Base-by-base conservation (phyloP, 2,888 invertebrate genomes). In the Chloromyia formosa region DNA sequence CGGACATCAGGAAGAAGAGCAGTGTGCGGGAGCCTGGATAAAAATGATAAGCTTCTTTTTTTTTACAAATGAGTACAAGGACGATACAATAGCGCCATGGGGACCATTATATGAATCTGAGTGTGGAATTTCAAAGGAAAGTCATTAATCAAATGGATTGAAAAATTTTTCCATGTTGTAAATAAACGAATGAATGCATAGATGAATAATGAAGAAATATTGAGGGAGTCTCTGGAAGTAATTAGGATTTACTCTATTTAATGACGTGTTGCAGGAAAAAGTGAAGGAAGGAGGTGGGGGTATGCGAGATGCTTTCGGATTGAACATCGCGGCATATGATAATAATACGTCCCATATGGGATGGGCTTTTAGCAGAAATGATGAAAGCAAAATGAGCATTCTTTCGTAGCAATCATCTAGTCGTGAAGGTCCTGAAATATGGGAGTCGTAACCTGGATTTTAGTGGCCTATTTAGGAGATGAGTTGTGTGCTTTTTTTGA, bases 131-230 rank as follows among this genome's bases (percentile, higher is more conserved):
- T 23, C 7, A 62, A 62, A 62, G 62, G 27, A 62, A 62, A 62
- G 62, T 62, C 62, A 62, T 62, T 62, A 62, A 62, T 62, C 62
- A 62, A 62, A 62, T 62, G 62, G 62, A 62, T 62, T 40, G 62
- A 62, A 62, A 62, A 62, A 62, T 62, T 35, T 40, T 49, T 40
- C 62, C 62, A 62, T 62, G 40, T 62, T 62, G 16, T 14, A 62
- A 62, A 62, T 62, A 40, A 40, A 62, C 40, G n/a, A 18, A 62
- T 62, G 62, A 62, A 62, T 62, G 56, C 56, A 56, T 56, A 56
- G 56, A 56, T 56, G 56, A 56, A 20, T 56, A 56, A 56, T 56
- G 56, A 7, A 56, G 56, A 20, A 56, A 56, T 56, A 56, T 56
- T 20, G 56, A 56, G 56, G 18, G 18, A 56, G 56, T 56, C 56